phyloP scores from a whole-genome alignment of 1,140 invertebrate species.

The Hylyphantes graminicola region DNA sequence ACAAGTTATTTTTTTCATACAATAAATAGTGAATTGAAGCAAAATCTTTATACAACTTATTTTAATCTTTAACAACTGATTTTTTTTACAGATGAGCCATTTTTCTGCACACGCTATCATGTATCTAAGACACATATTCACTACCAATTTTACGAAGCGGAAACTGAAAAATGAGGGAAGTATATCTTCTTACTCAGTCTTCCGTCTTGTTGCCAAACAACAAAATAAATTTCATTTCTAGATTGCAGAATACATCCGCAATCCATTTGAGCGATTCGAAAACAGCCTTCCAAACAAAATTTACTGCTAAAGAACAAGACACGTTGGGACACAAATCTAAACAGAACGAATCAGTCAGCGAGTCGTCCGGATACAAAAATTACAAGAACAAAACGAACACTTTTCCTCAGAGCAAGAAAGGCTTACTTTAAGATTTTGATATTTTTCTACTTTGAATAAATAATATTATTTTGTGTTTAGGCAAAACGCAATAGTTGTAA shows the following conservation, averaged over 20 bases:
- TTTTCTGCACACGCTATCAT: too few species aligned
- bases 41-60: too few species aligned
- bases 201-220: not conserved
- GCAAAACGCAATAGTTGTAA: too few species aligned
- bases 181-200: not conserved
- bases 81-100: too few species aligned
- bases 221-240: constrained; percentile 38
- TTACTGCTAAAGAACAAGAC: not conserved
- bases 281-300: constrained; percentile 16
- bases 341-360: constrained; percentile 37
- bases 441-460: too few species aligned
- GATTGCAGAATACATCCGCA: constrained; percentile 7
- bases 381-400: not conserved
- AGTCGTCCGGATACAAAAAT: not conserved
- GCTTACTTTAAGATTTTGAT: too few species aligned
- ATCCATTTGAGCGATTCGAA: constrained; percentile 8
- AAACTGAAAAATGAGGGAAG: constrained; percentile 6
- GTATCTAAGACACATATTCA: too few species aligned
- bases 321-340: constrained; percentile 20
- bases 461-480: too few species aligned
- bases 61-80: too few species aligned
- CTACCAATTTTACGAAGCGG: constrained; percentile 1
- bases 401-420: not conserved
- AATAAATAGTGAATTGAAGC: too few species aligned
- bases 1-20: too few species aligned